Evolutionary conservation across 2,113 vertebrate species (phyloP).

Genomic region (Eublepharis macularius): DNA sequence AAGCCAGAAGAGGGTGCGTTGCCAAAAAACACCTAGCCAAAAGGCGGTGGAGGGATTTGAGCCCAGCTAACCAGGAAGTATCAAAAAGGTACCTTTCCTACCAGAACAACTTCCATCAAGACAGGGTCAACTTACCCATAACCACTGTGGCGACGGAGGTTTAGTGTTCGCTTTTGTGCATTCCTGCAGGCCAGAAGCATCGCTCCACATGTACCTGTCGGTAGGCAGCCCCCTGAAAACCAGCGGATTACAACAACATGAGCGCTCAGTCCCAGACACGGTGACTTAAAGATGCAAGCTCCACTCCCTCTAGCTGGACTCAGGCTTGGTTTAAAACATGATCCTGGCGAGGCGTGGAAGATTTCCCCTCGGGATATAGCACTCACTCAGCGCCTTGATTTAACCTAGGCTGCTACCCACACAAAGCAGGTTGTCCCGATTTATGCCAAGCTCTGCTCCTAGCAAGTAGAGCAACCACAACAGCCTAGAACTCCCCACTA

Average conservation of each 20-base stretch:
- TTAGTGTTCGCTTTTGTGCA: slow-evolving; percentile 90
- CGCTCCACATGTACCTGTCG: slow-evolving; percentile 98
- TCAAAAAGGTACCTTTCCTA: neutral
- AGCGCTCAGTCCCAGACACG: neutral
- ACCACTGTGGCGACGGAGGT: slow-evolving; percentile 92
- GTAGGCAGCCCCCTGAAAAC: slow-evolving; percentile 90
- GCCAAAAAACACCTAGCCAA: neutral
- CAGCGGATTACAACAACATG: neutral
- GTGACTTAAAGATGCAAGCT: neutral
- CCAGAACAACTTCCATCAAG: neutral
- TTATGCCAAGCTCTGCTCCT: too few species aligned
- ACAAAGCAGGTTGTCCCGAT: too few species aligned
- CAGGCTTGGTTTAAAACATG: too few species aligned
- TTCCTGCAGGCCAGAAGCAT: slow-evolving; percentile 90
- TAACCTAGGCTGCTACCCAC: too few species aligned
- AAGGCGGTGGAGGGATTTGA: neutral
- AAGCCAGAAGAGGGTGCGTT: neutral
- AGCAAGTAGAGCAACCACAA: too few species aligned
- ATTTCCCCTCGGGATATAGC: too few species aligned
- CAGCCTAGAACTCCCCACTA: too few species aligned
- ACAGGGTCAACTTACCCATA: slow-evolving; percentile 83
- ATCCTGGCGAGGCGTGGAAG: too few species aligned
- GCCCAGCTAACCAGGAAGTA: neutral
- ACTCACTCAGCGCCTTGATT: too few species aligned
- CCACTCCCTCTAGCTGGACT: too few species aligned